Percentiles rank a stretch among this genome's conserved stretches.
These are phyloP conservation scores for Gobio gobio DNA, from an alignment of 2,113 vertebrate genomes.

Conservation along the genomic window DNA sequence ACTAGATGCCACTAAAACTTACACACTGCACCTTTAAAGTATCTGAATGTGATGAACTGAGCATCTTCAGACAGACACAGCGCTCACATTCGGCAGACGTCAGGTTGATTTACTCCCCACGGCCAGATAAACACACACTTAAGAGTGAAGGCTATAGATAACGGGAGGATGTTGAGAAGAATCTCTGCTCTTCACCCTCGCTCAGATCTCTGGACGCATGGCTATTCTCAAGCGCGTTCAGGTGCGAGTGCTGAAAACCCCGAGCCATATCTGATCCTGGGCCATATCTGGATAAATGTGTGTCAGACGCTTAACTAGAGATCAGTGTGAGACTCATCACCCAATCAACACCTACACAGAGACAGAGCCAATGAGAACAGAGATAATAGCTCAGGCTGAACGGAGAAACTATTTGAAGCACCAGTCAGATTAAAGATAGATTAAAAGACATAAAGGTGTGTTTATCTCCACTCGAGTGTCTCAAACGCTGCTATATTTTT, in stretches of 20 bases:
- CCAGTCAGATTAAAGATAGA: not conserved
- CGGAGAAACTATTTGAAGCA: not conserved
- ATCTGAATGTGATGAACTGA: not conserved
- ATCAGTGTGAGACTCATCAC: conserved; percentile 62
- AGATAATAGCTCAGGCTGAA: not conserved
- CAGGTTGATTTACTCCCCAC: not conserved
- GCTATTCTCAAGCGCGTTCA: not conserved
- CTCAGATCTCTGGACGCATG: not conserved
- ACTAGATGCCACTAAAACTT: too few relatives aligned
- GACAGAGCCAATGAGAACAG: not conserved
- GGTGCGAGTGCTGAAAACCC: not conserved
- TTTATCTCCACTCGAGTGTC: not conserved
- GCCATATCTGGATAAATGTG: conserved; percentile 70
- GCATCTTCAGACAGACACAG: not conserved
- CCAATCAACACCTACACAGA: not conserved
- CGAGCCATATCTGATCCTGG: not conserved
- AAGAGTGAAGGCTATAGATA: not conserved
- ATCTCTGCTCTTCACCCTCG: not conserved
- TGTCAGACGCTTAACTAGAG: conserved; percentile 65
- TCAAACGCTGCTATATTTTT: not conserved
- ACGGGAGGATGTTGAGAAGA: not conserved
- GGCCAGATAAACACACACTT: not conserved
- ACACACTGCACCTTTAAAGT: too few relatives aligned
- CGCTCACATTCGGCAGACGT: not conserved
- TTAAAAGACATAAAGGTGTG: not conserved